Evolutionary conservation across 2,113 vertebrate genomes (phyloP).

Genomic region (Bostrychus sinensis): DNA sequence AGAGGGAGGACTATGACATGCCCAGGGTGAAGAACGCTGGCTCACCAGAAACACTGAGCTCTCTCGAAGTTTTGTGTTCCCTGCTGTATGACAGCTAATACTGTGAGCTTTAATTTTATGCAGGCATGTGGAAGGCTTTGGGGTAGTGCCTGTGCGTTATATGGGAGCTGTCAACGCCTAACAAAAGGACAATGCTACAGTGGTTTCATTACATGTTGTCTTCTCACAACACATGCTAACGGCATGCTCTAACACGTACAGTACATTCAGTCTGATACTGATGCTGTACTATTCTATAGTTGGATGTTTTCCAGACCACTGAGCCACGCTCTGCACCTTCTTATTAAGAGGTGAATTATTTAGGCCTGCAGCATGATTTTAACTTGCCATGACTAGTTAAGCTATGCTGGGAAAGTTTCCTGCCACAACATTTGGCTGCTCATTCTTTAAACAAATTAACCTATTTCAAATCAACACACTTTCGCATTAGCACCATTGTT

Average conservation of each 20-base stretch:
- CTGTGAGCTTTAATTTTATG: constrained; percentile 36
- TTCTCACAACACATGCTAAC: constrained; percentile 2
- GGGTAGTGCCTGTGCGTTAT: not conserved
- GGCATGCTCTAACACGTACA: not conserved
- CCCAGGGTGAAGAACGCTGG: constrained; percentile 17
- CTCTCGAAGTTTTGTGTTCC: not conserved
- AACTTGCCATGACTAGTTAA: not conserved
- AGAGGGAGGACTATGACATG: constrained; percentile 19
- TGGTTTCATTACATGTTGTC: constrained; percentile 8
- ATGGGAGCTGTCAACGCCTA: constrained; percentile 5
- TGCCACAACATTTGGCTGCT: not conserved
- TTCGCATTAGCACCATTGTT: not conserved
- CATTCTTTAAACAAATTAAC: not conserved
- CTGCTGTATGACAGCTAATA: not conserved
- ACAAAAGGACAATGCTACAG: not conserved
- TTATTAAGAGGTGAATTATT: constrained; percentile 42
- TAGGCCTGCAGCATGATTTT: constrained; percentile 1
- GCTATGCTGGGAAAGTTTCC: constrained; percentile 4
- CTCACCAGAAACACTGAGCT: not conserved
- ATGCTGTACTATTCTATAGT: constrained; percentile 34
- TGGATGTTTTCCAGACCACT: constrained; percentile 58
- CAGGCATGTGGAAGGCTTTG: constrained; percentile 20
- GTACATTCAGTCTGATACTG: not conserved
- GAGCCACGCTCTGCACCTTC: constrained; percentile 39
- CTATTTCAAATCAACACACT: not conserved